Evolutionary conservation across 2,113 vertebrate species (phyloP).

Genomic region (Pycnonotus jocosus): DNA sequence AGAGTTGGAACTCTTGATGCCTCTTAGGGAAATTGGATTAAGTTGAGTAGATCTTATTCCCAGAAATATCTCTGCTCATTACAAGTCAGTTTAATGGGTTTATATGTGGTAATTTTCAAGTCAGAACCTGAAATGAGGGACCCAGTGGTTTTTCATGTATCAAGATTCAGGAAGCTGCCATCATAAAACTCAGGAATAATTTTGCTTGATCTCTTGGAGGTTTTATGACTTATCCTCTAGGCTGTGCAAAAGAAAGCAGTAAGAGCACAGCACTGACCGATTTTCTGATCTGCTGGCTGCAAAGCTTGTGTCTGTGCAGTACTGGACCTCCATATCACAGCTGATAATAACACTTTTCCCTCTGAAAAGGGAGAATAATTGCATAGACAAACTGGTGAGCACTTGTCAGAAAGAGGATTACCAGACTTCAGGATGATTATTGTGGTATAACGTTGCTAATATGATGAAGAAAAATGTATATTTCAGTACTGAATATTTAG

Average conservation of each 20-base stretch:
- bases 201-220: neutral
- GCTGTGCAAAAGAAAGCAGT: neutral
- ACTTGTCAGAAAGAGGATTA: neutral
- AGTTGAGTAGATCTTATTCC: conserved; percentile 15
- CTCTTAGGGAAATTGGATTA: conserved; percentile 52
- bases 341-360: neutral
- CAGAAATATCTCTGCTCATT: conserved; percentile 28
- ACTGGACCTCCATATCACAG: neutral
- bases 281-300: neutral
- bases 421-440: neutral
- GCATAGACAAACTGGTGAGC: neutral
- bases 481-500: neutral
- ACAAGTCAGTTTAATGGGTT: neutral
- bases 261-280: neutral
- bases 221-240: neutral
- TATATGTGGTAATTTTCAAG: neutral
- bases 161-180: neutral
- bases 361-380: neutral
- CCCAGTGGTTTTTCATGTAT: neutral
- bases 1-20: neutral
- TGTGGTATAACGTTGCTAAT: neutral
- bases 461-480: neutral
- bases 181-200: neutral
- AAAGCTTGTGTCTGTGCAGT: neutral
- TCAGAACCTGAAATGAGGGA: neutral